Evolutionary conservation across 2,113 vertebrate genomes (phyloP).

Genomic region (Lipophrys pholis): DNA sequence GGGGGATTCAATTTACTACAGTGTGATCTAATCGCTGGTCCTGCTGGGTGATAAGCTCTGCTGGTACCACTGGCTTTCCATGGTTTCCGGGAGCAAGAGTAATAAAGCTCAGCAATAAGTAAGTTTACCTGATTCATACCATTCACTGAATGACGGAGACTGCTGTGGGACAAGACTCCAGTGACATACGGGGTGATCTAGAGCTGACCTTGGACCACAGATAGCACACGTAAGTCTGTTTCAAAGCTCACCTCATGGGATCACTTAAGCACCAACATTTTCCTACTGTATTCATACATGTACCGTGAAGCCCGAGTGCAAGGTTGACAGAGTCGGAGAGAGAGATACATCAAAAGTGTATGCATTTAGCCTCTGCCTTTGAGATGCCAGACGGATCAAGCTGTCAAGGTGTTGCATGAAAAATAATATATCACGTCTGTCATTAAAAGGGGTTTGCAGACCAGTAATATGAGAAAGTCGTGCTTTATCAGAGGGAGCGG

Average conservation of each 20-base stretch:
- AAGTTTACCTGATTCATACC: slow-evolving; percentile 71
- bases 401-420: slow-evolving; percentile 34
- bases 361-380: slow-evolving; percentile 16
- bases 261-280: slow-evolving; percentile 52
- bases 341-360: not conserved
- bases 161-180: slow-evolving; percentile 32
- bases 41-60: slow-evolving; percentile 75
- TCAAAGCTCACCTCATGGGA: slow-evolving; percentile 51
- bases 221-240: slow-evolving; percentile 45
- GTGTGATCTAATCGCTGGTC: slow-evolving; percentile 81
- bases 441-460: slow-evolving; percentile 51
- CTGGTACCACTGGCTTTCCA: slow-evolving; percentile 52
- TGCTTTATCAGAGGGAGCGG: slow-evolving; percentile 47
- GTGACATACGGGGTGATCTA: slow-evolving; percentile 52
- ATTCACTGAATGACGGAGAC: slow-evolving; percentile 59
- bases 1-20: slow-evolving; percentile 80
- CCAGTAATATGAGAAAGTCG: slow-evolving; percentile 68
- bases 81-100: slow-evolving; percentile 67
- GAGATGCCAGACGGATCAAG: slow-evolving; percentile 34
- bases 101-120: slow-evolving; percentile 75
- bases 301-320: not conserved
- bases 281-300: slow-evolving; percentile 20
- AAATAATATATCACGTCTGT: slow-evolving; percentile 37
- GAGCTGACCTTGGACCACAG: slow-evolving; percentile 66
- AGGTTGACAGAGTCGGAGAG: not conserved